These are phyloP conservation scores for Pinctada fucata DNA, from an alignment of 2,888 invertebrate genomes.

Conservation along the genomic window DNA sequence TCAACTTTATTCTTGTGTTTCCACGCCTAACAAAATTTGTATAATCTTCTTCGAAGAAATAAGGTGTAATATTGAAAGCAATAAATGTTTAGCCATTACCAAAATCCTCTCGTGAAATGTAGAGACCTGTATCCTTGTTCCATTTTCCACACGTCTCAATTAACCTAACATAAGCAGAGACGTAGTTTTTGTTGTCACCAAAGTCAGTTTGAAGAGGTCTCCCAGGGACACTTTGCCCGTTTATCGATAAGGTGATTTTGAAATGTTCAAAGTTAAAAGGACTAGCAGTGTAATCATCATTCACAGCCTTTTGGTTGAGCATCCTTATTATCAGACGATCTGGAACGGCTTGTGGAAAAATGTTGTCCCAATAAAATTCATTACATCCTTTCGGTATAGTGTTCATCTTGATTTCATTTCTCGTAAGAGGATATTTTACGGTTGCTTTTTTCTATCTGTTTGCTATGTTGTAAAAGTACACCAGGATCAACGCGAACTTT, in stretches of 20 bases:
- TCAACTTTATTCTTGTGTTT: constrained; percentile 20
- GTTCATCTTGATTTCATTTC: constrained; percentile 23
- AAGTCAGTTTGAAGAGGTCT: constrained; percentile 20
- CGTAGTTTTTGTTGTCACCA: constrained; percentile 4
- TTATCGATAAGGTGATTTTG: background rate
- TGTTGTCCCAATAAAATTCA: constrained; percentile 24
- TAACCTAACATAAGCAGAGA: constrained; percentile 17
- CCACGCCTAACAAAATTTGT: constrained; percentile 8
- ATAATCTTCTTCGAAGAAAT: constrained; percentile 8
- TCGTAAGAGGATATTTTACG: constrained; percentile 21
- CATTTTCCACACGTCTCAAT: constrained; percentile 19
- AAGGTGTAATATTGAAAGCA: constrained; percentile 15
- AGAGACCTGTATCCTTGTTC: constrained; percentile 18
- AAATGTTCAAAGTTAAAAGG: constrained; percentile 28
- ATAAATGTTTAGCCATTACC: constrained; percentile 16
- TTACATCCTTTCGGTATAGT: constrained; percentile 23
- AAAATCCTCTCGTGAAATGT: constrained; percentile 10
- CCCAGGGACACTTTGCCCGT: constrained; percentile 11
- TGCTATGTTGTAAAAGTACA: constrained; percentile 21
- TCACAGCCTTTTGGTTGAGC: constrained; percentile 14
- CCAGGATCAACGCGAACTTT: constrained; percentile 20
- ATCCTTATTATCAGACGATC: background rate
- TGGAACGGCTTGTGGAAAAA: constrained; percentile 15
- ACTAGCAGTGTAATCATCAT: constrained; percentile 24
- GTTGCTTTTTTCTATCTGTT: constrained; percentile 12